Percentiles rank a stretch among this genome's conserved stretches.
phyloP scores from a whole-genome alignment of 2,888 invertebrate genomes.

The Hirtodrosophila confusa region DNA sequence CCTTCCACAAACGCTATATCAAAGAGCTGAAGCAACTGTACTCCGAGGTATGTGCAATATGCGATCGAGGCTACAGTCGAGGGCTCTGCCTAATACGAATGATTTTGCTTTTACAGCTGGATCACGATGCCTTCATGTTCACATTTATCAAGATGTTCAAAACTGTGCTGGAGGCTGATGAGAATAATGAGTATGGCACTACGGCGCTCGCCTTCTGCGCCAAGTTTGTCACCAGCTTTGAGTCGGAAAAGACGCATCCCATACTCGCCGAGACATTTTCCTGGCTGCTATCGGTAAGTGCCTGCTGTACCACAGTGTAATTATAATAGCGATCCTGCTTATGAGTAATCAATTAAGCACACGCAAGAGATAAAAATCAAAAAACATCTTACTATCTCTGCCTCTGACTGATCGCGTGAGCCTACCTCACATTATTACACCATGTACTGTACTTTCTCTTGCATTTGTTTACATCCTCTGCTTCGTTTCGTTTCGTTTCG shows the following conservation, averaged over 20 bases:
- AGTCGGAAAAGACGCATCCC: constrained; percentile 84
- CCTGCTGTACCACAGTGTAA: constrained; percentile 30
- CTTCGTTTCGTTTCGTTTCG: neutral
- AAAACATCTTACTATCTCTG: too few relatives aligned
- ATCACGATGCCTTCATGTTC: constrained; percentile 86
- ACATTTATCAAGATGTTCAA: constrained; percentile 88
- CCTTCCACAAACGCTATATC: constrained; percentile 87
- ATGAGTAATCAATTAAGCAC: too few relatives aligned
- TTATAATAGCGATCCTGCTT: too few relatives aligned
- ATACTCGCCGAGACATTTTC: constrained; percentile 74
- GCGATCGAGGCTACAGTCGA: too few relatives aligned
- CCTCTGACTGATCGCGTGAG: too few relatives aligned
- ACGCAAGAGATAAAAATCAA: too few relatives aligned
- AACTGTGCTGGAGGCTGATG: constrained; percentile 87
- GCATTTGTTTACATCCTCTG: neutral
- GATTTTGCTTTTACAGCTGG: constrained; percentile 82
- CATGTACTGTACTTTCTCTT: constrained; percentile 14
- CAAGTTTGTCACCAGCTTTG: constrained; percentile 88
- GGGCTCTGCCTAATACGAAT: too few relatives aligned
- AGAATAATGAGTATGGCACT: constrained; percentile 89
- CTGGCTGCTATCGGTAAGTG: constrained; percentile 75
- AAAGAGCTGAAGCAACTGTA: constrained; percentile 87
- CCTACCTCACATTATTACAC: too few relatives aligned
- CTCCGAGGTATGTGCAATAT: constrained; percentile 85
- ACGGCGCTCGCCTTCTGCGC: constrained; percentile 89